Percentiles rank a stretch among this genome's conserved stretches.
Evolutionary conservation across 2,888 invertebrate species (phyloP).

Genomic region (Pristionchus mayeri): DNA sequence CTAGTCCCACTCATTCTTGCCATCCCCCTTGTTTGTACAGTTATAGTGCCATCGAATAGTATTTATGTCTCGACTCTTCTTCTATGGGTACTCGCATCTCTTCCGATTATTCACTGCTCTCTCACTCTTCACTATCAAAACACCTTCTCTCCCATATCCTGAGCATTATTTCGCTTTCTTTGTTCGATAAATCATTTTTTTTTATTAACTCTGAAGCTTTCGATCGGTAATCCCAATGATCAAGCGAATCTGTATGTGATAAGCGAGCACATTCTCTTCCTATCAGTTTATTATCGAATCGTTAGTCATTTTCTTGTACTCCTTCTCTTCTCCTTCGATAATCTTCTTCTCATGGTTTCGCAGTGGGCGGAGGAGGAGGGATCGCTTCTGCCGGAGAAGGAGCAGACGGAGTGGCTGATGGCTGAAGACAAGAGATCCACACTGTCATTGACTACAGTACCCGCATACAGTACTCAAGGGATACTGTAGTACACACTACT

Average conservation of each 20-base stretch:
- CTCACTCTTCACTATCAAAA: slow-evolving; percentile 5
- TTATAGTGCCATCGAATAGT: slow-evolving; percentile 33
- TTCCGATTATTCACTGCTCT: slow-evolving; percentile 40
- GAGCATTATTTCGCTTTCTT: neutral
- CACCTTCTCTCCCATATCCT: neutral
- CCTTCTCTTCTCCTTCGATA: too few species aligned
- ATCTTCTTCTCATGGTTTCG: too few species aligned
- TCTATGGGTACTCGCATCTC: neutral
- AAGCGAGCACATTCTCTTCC: too few species aligned
- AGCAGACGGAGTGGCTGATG: neutral
- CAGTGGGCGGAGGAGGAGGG: too few species aligned
- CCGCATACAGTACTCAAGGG: neutral
- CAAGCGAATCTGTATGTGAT: too few species aligned
- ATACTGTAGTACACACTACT: neutral
- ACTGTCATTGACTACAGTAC: neutral
- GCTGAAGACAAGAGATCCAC: too few species aligned
- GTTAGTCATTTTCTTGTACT: too few species aligned
- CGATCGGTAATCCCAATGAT: too few species aligned
- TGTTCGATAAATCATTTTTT: neutral
- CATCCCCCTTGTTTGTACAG: slow-evolving; percentile 30
- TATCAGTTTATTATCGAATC: too few species aligned
- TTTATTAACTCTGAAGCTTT: too few species aligned
- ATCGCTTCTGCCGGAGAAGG: too few species aligned
- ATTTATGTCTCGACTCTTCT: slow-evolving; percentile 11
- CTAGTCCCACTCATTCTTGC: slow-evolving; percentile 26